A percentile compares a stretch with the other conserved stretches of the same genome.
These are phyloP conservation scores for Erethizon dorsatum DNA, from an alignment of 2,797 vertebrate genomes.

Conservation along the genomic window DNA sequence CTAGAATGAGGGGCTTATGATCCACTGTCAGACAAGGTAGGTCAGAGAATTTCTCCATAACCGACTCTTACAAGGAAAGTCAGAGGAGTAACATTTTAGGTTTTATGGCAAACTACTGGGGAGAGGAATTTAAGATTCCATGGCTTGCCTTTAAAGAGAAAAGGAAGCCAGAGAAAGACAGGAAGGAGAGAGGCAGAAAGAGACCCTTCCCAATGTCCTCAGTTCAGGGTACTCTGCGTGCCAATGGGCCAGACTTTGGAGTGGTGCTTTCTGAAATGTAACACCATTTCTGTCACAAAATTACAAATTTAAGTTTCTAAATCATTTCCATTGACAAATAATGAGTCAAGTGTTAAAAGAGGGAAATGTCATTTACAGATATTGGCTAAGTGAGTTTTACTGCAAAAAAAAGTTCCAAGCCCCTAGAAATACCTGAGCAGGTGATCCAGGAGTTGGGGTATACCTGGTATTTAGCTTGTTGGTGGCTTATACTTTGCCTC, in stretches of 20 bases:
- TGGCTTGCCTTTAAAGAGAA: not conserved
- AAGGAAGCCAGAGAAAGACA: not conserved
- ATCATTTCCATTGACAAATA: not conserved
- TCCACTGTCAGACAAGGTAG: not conserved
- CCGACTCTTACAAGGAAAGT: not conserved
- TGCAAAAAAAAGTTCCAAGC: not conserved
- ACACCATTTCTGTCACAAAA: not conserved
- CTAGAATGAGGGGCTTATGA: not conserved
- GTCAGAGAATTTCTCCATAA: not conserved
- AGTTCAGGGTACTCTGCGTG: not conserved
- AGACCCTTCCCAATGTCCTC: not conserved
- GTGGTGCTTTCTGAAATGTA: not conserved
- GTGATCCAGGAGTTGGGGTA: not conserved
- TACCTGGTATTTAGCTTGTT: not conserved
- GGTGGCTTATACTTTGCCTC: not conserved
- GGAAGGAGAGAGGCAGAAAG: not conserved
- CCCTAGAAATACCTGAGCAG: not conserved
- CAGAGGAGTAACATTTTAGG: no score
- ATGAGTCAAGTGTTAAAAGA: constrained; percentile 48
- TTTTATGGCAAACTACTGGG: not conserved
- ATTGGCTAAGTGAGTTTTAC: constrained; percentile 6
- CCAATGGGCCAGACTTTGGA: not conserved
- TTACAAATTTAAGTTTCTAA: not conserved
- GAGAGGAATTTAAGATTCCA: not conserved
- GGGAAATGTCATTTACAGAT: not conserved